Percentiles rank a stretch among this genome's conserved stretches.
Evolutionary conservation across 2,888 invertebrate genomes (phyloP).

Genomic region (Steromphala cineraria): DNA sequence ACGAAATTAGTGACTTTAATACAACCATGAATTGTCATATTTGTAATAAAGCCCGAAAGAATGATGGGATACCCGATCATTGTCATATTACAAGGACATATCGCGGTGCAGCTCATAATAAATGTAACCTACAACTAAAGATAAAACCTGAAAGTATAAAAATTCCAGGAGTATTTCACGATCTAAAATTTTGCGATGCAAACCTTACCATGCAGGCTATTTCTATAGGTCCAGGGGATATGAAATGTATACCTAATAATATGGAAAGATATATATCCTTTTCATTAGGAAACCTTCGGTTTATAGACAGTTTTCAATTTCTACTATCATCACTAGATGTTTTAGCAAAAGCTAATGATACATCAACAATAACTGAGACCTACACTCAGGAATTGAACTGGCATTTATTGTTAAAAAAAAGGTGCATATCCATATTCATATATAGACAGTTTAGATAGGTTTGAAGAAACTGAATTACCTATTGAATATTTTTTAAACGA

Average conservation of each 20-base stretch:
- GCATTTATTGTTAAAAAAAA: not conserved
- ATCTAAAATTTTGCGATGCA: not conserved
- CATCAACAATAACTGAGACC: not conserved
- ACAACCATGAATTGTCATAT: no score
- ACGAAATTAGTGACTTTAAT: no score
- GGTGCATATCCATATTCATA: not conserved
- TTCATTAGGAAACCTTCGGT: no score
- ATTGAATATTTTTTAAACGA: not conserved
- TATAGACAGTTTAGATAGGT: not conserved
- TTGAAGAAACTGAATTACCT: not conserved
- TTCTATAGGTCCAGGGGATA: not conserved
- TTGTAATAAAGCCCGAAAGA: no score
- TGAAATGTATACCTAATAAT: not conserved
- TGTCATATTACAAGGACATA: not conserved
- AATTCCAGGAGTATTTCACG: not conserved
- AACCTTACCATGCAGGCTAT: not conserved
- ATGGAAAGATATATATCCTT: not conserved
- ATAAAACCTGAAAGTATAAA: not conserved
- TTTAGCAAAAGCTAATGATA: not conserved
- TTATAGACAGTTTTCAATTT: not conserved
- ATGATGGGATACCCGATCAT: no score
- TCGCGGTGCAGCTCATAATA: not conserved
- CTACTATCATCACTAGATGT: not conserved
- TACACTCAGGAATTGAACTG: not conserved
- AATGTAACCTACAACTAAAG: not conserved